Evolutionary conservation across 1,140 invertebrate genomes (phyloP), one percentile per base, ranked within the genome.

Genomic region (Zaprionus tsacasi): DNA sequence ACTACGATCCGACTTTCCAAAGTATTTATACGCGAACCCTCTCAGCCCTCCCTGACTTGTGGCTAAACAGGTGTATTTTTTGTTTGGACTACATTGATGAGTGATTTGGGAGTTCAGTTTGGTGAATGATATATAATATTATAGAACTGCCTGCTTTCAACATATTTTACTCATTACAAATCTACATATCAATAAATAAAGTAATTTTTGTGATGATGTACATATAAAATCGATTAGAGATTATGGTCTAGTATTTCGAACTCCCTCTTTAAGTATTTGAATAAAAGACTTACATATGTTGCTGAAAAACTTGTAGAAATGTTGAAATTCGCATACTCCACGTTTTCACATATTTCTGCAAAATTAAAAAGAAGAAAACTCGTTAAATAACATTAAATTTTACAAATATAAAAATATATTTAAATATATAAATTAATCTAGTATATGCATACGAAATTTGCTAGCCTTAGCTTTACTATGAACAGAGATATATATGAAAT

Each of bases 11-110:
- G 38, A 45, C 38, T 45, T 58, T 50, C 33, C 45, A 50, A 25
- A 50, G 45, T 50, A 50, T 50, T 50, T 50, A 50, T 21, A 50
- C 45, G 45, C 11, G 17, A 1, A 21, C 45, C 21, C 21, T 1
- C 17, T 3, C 45, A 21, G 10, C 17, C 45, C 11, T 4, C 10
- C 3, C 12, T 30, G 45, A 50, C 45, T 50, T 50, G 10, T 30
- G 27, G 52, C 6, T 55, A 55, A 55, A 55, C 45, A 50, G 45
- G 45, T 50, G 45, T 50, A 25, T 50, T 50, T 50, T 50, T 25
- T 50, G 7, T 45, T 0, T 3, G 11, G 17, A 5, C 10, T 21
- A 21, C 17, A 48, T 48, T 48, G 45, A 50, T 25, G 45, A 12
- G 17, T 25, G 17, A 50, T 50, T 50, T 50, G 45, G 10, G 45